These are phyloP conservation scores for Epizoanthus illoricatus DNA, from an alignment of 92 coral and sea anemone genomes.

Conservation along the genomic window DNA sequence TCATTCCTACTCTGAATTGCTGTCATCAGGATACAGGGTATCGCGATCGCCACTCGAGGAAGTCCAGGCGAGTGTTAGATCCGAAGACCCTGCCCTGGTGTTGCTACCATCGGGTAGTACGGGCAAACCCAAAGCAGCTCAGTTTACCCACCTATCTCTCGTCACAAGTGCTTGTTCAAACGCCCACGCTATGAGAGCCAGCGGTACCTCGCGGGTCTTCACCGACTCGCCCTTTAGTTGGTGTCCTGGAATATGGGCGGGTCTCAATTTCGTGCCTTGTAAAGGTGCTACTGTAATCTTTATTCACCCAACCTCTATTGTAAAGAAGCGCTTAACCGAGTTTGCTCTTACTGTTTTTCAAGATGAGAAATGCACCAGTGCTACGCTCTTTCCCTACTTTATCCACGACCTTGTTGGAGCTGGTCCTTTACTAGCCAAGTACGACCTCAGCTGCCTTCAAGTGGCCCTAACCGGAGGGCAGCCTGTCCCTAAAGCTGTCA, in stretches of 20 bases:
- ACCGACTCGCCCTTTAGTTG: neutral
- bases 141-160: constrained; percentile 18
- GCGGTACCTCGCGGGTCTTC: constrained; percentile 7
- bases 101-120: neutral
- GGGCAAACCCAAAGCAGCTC: neutral
- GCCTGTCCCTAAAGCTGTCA: neutral
- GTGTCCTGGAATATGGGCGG: constrained; percentile 23
- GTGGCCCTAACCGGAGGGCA: neutral
- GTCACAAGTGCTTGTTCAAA: neutral
- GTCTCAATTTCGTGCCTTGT: neutral
- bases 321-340: constrained; percentile 5
- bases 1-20: neutral
- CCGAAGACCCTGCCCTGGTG: neutral
- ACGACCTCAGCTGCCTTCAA: constrained; percentile 7
- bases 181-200: neutral
- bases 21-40: neutral
- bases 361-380: constrained; percentile 25
- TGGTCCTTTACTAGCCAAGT: neutral
- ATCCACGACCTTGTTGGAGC: neutral
- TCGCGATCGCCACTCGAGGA: neutral
- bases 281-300: constrained; percentile 1
- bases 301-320: neutral
- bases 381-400: neutral
- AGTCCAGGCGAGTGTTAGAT: neutral
- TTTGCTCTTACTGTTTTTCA: constrained; percentile 18